A percentile compares a stretch with the other conserved stretches of the same genome.
These are phyloP conservation scores for Adineta ricciae DNA, from an alignment of 2,888 invertebrate genomes.

Conservation along the genomic window DNA sequence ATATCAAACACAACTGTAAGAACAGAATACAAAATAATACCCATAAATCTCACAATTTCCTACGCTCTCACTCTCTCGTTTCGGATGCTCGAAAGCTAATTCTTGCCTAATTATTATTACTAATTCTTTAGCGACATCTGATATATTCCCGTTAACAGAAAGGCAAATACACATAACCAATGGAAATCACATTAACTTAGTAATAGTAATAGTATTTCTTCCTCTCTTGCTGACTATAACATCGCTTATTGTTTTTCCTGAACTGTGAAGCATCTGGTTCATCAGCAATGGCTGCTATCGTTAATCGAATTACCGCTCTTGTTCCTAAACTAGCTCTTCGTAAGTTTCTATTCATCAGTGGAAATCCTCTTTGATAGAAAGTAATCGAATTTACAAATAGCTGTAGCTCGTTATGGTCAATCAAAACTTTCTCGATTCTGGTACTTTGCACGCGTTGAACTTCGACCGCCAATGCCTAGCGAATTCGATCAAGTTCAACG, in stretches of 20 bases:
- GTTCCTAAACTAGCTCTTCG: neutral
- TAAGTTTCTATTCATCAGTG: neutral
- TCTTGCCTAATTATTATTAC: neutral
- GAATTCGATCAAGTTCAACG: constrained; percentile 53
- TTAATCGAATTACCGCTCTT: neutral
- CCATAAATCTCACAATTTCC: no score
- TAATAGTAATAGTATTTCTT: no score
- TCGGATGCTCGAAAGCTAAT: no score
- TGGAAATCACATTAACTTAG: neutral
- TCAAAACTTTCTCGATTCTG: constrained; percentile 17
- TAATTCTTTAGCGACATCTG: neutral
- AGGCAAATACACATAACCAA: neutral
- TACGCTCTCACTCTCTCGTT: no score
- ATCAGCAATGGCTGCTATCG: neutral
- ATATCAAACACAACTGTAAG: neutral
- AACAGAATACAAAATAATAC: no score
- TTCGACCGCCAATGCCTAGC: constrained; percentile 74
- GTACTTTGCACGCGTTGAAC: constrained; percentile 60
- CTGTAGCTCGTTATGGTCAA: neutral
- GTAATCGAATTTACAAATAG: neutral
- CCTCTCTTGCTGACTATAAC: neutral
- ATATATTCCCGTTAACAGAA: neutral
- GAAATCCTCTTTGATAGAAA: neutral
- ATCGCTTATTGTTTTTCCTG: neutral
- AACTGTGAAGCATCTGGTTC: neutral